phyloP scores from a whole-genome alignment of 1,140 invertebrate species.

The Meloidogyne floridensis region DNA sequence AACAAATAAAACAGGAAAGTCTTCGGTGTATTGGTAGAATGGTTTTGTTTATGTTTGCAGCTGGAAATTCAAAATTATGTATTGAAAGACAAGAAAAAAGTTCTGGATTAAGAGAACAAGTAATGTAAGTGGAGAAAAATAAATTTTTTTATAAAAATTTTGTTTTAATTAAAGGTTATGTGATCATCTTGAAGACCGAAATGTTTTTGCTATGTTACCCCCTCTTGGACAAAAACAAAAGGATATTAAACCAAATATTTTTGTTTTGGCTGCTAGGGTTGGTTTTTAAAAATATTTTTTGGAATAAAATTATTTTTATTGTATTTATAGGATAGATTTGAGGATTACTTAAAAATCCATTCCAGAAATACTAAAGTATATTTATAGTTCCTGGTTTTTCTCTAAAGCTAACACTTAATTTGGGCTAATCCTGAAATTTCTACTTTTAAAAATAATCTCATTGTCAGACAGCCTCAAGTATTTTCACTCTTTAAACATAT shows the following conservation, averaged over 20 bases:
- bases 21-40: slow-evolving; percentile 42
- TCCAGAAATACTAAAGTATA: too few species aligned
- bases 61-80: slow-evolving; percentile 53
- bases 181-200: slow-evolving; percentile 44
- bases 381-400: too few species aligned
- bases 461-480: too few species aligned
- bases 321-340: too few species aligned
- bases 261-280: slow-evolving; percentile 37
- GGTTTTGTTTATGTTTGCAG: slow-evolving; percentile 47
- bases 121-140: not conserved
- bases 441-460: too few species aligned
- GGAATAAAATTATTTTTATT: not conserved
- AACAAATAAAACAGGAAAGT: slow-evolving; percentile 21
- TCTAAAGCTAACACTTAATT: too few species aligned
- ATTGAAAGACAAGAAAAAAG: slow-evolving; percentile 24
- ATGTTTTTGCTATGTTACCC: slow-evolving; percentile 51
- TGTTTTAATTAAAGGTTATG: slow-evolving; percentile 35
- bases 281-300: slow-evolving; percentile 18
- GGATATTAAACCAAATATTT: slow-evolving; percentile 29
- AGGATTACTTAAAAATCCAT: too few species aligned
- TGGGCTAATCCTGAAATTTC: too few species aligned
- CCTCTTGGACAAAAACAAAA: slow-evolving; percentile 37
- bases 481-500: too few species aligned
- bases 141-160: not conserved
- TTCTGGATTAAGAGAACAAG: slow-evolving; percentile 26